Evolutionary conservation across 2,888 invertebrate species (phyloP).

Genomic region (Dermolepida albohirtum): DNA sequence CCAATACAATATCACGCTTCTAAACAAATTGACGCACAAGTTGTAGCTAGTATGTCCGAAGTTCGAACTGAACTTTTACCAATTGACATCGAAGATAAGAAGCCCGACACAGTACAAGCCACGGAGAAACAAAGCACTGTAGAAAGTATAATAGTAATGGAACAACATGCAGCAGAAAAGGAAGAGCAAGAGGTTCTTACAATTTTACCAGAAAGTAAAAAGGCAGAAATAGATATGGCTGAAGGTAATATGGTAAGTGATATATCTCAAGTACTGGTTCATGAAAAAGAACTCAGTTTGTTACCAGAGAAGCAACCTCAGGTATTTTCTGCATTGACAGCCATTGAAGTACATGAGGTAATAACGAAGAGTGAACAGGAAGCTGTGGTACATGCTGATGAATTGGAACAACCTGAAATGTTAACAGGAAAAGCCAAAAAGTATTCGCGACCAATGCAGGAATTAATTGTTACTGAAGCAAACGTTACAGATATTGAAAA

Average conservation of each 20-base stretch:
- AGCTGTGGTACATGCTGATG: constrained; percentile 64
- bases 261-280: constrained; percentile 63
- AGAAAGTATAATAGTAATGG: constrained; percentile 69
- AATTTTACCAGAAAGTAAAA: constrained; percentile 58
- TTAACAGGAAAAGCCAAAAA: constrained; percentile 66
- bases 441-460: constrained; percentile 65
- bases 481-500: constrained; percentile 69
- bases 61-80: constrained; percentile 65
- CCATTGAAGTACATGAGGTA: constrained; percentile 65
- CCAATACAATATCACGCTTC: constrained; percentile 64
- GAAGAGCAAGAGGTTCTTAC: constrained; percentile 62
- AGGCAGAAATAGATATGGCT: constrained; percentile 58
- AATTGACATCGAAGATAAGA: constrained; percentile 53
- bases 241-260: constrained; percentile 61
- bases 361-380: constrained; percentile 66
- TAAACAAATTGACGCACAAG: constrained; percentile 65
- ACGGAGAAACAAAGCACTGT: constrained; percentile 65
- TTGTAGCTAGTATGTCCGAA: constrained; percentile 66
- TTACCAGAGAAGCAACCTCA: constrained; percentile 60
- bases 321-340: constrained; percentile 62
- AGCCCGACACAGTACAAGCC: constrained; percentile 65
- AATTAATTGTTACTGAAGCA: constrained; percentile 68
- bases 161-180: constrained; percentile 67
- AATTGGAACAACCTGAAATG: constrained; percentile 63
- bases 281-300: constrained; percentile 66